Conservation (phyloP, 2,113 vertebrate genomes). For the Scolopax mira region DNA sequence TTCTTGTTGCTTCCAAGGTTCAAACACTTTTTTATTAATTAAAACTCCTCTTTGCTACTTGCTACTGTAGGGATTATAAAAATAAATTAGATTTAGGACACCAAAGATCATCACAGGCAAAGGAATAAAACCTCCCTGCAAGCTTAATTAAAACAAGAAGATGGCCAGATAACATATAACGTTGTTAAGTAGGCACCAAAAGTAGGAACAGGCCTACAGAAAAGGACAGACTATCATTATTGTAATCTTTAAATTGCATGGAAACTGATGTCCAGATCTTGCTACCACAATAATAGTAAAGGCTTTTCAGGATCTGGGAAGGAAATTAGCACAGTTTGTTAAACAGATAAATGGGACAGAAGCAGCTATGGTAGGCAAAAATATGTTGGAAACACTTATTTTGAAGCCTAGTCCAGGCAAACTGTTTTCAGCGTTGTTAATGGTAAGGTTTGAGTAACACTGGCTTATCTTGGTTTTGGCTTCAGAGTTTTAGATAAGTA, state of each 20-base stretch:
- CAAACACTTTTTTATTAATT: neutral
- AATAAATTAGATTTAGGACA: conserved; percentile 17
- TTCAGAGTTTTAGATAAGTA: neutral
- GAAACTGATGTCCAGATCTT: neutral
- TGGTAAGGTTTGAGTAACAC: neutral
- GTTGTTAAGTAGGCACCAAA: neutral
- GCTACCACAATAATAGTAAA: neutral
- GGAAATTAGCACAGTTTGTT: neutral
- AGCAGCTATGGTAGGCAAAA: neutral
- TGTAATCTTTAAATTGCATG: neutral
- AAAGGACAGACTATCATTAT: neutral
- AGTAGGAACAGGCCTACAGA: neutral
- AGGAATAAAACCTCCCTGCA: conserved; percentile 4
- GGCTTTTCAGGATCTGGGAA: neutral
- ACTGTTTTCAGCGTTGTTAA: neutral
- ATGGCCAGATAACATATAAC: neutral
- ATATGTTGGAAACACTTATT: neutral
- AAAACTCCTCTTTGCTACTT: neutral
- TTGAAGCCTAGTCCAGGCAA: neutral
- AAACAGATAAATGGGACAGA: neutral
- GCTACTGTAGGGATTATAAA: neutral
- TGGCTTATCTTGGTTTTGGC: neutral
- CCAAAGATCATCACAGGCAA: neutral
- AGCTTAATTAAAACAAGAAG: conserved; percentile 6
- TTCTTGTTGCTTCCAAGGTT: neutral